A percentile compares a stretch with the other conserved stretches of the same genome.
Evolutionary conservation across 2,888 invertebrate species (phyloP).

Genomic region (Leptinotarsa tumamoca): DNA sequence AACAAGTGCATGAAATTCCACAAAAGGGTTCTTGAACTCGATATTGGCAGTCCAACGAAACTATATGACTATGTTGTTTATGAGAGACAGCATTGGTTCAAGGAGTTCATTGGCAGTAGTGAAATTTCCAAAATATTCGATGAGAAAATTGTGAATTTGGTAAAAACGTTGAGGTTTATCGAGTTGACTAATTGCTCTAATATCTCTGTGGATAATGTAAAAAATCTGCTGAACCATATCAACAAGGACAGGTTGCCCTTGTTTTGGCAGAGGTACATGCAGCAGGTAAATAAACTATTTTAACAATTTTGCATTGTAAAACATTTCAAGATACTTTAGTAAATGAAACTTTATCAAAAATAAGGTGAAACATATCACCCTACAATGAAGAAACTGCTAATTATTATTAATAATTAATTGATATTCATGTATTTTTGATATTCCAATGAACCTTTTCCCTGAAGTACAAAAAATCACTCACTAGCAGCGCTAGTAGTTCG

Average conservation of each 20-base stretch:
- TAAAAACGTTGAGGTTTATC: conserved; percentile 55
- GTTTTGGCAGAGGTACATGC: conserved; percentile 57
- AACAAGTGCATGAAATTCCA: conserved; percentile 54
- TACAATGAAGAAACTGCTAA: too few species aligned
- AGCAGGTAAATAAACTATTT: conserved; percentile 48
- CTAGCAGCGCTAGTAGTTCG: too few species aligned
- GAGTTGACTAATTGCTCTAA: conserved; percentile 51
- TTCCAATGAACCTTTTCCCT: too few species aligned
- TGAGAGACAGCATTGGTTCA: conserved; percentile 61
- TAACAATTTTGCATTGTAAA: too few species aligned
- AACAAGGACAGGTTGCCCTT: conserved; percentile 48
- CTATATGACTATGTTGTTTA: conserved; percentile 60
- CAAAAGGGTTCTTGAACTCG: conserved; percentile 50
- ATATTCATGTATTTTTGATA: too few species aligned
- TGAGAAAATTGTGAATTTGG: conserved; percentile 49
- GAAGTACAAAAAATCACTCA: too few species aligned
- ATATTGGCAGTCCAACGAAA: conserved; percentile 55
- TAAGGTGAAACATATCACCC: too few species aligned
- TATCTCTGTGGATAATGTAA: conserved; percentile 48
- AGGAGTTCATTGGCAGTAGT: conserved; percentile 53
- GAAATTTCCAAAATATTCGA: conserved; percentile 44
- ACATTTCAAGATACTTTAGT: too few species aligned
- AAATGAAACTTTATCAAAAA: too few species aligned
- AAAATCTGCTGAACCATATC: conserved; percentile 42
- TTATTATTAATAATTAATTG: too few species aligned